These are phyloP conservation scores for Apotomis betuletana DNA, from an alignment of 2,888 invertebrate genomes.

Conservation along the genomic window DNA sequence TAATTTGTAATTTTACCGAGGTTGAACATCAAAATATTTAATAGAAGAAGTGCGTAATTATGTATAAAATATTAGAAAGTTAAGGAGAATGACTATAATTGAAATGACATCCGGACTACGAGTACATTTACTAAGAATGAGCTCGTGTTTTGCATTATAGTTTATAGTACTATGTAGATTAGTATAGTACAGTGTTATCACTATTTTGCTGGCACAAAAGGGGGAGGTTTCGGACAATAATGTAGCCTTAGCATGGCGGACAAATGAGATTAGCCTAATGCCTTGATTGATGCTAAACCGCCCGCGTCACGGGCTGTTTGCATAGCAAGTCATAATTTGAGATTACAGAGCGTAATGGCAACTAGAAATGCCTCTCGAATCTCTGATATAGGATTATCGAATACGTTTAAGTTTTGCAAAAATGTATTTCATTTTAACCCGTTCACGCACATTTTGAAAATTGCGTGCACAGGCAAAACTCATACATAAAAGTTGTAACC, in stretches of 20 bases:
- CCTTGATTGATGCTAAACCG: constrained; percentile 72
- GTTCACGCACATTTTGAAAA: no score
- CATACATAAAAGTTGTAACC: no score
- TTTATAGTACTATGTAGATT: no score
- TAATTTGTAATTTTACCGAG: no score
- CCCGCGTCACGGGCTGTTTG: constrained; percentile 43
- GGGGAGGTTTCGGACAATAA: constrained; percentile 38
- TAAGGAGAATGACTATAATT: not conserved
- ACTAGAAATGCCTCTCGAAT: constrained; percentile 36
- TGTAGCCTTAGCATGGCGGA: constrained; percentile 50
- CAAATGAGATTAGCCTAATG: constrained; percentile 74
- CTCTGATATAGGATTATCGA: not conserved
- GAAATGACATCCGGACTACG: not conserved
- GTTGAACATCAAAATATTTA: no score
- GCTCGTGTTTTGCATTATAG: not conserved
- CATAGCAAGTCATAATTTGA: constrained; percentile 44
- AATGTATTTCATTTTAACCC: no score
- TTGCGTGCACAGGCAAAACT: no score
- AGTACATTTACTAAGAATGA: constrained; percentile 8
- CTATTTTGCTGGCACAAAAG: constrained; percentile 8
- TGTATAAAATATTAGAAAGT: no score
- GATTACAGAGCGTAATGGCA: constrained; percentile 30
- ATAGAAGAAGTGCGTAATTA: no score
- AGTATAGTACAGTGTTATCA: not conserved
- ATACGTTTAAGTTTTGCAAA: not conserved